Percentiles rank a stretch among this genome's conserved stretches.
phyloP scores from a whole-genome alignment of 1,140 invertebrate genomes.

The Cydia fagiglandana region DNA sequence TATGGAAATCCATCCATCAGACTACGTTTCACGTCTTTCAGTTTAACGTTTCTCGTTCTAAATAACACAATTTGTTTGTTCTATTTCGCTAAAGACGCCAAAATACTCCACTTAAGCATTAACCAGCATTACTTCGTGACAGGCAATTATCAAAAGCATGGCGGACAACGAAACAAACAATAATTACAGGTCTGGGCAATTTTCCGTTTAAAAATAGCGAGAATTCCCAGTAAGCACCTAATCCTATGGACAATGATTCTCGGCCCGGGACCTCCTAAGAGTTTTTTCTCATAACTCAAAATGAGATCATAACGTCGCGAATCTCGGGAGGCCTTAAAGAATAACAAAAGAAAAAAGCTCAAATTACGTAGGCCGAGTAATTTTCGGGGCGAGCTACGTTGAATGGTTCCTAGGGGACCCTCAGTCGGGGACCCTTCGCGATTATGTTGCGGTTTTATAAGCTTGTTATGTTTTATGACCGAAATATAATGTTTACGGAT shows the following conservation, averaged over 20 bases:
- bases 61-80: background rate
- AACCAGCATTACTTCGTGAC: background rate
- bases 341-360: conserved; percentile 73
- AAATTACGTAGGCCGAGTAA: conserved; percentile 73
- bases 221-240: conserved; percentile 58
- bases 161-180: conserved; percentile 17
- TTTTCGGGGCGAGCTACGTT: conserved; percentile 66
- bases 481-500: conserved; percentile 67
- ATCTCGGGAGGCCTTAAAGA: conserved; percentile 68
- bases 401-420: conserved; percentile 64
- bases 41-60: background rate
- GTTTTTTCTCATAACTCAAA: conserved; percentile 74
- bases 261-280: conserved; percentile 61
- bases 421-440: conserved; percentile 53
- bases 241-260: conserved; percentile 66
- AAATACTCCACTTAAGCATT: background rate
- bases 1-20: background rate
- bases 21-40: background rate
- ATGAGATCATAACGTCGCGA: conserved; percentile 75
- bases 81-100: background rate
- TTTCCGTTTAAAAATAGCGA: conserved; percentile 34
- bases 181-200: background rate
- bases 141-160: conserved; percentile 19
- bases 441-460: conserved; percentile 73
- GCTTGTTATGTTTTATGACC: conserved; percentile 72